Percentiles rank a stretch among this genome's conserved stretches.
Conservation (phyloP, 2,888 invertebrate genomes). For the Tridacna gigas region DNA sequence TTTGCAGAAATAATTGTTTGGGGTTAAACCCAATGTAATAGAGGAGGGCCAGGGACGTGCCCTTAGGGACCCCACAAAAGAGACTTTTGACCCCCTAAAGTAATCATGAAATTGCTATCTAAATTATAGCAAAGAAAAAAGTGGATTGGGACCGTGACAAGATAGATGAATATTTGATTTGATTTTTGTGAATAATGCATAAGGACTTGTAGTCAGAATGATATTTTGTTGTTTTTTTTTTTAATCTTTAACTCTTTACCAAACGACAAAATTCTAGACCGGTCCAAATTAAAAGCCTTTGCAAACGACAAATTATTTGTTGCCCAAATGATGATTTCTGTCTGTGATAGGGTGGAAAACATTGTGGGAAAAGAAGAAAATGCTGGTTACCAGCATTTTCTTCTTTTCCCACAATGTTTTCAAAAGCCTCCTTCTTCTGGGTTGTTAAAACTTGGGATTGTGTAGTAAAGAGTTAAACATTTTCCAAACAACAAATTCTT, state of each 20-base stretch:
- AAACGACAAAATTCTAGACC: too few species aligned
- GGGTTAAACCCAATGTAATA: constrained; percentile 60
- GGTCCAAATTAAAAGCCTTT: background rate
- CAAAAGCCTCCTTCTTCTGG: too few species aligned
- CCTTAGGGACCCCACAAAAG: constrained; percentile 51
- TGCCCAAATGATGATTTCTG: background rate
- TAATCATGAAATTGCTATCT: constrained; percentile 50
- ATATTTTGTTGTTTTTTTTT: too few species aligned
- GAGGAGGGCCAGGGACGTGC: constrained; percentile 46
- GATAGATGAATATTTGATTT: too few species aligned
- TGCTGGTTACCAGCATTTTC: background rate
- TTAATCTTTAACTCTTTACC: too few species aligned
- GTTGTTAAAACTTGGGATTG: too few species aligned
- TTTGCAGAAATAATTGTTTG: constrained; percentile 59
- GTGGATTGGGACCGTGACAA: too few species aligned
- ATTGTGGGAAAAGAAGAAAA: background rate
- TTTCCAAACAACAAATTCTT: too few species aligned
- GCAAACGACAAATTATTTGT: too few species aligned
- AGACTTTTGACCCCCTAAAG: constrained; percentile 57
- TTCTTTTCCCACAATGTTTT: background rate
- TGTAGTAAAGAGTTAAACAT: too few species aligned
- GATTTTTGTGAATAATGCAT: too few species aligned
- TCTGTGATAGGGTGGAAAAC: background rate
- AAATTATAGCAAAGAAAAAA: constrained; percentile 11
- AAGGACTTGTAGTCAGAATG: too few species aligned